A percentile compares a stretch with the other conserved stretches of the same genome.
Evolutionary conservation across 2,888 invertebrate species (phyloP).

Genomic region (Frankliniella intonsa): DNA sequence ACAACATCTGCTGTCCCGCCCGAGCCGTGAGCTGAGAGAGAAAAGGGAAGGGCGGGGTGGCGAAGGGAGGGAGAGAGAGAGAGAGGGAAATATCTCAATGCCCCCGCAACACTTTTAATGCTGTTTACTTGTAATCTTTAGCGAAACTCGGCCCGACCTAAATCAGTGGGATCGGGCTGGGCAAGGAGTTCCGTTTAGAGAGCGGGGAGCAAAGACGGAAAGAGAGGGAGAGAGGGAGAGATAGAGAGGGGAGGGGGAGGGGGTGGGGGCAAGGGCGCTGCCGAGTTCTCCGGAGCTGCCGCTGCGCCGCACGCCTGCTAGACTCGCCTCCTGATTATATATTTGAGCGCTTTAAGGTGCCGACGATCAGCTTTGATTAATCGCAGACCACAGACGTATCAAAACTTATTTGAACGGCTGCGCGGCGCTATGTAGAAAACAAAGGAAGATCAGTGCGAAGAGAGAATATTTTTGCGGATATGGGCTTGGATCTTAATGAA

Average conservation of each 20-base stretch:
- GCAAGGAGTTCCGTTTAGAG: neutral
- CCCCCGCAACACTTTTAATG: slow-evolving; percentile 12
- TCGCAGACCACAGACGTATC: too few relatives aligned
- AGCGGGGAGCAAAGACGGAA: neutral
- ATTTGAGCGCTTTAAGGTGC: too few relatives aligned
- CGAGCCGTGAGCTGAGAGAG: neutral
- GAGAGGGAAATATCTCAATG: neutral
- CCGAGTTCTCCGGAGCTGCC: too few relatives aligned
- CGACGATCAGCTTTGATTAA: too few relatives aligned
- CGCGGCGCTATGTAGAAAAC: too few relatives aligned
- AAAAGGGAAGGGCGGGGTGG: neutral
- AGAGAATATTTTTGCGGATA: too few relatives aligned
- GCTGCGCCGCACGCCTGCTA: too few relatives aligned
- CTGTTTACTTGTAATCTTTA: slow-evolving; percentile 22
- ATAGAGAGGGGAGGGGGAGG: neutral
- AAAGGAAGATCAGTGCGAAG: too few relatives aligned
- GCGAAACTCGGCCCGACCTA: slow-evolving; percentile 5
- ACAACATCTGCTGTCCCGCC: neutral
- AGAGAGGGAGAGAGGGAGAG: neutral
- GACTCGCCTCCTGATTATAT: too few relatives aligned
- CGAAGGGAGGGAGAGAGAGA: neutral
- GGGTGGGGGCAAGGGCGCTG: neutral
- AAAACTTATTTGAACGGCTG: too few relatives aligned
- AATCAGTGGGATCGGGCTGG: neutral
- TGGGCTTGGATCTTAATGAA: too few relatives aligned